Evolutionary conservation across 2,797 vertebrate genomes (phyloP).

Genomic region (Ctenopoma multispine): DNA sequence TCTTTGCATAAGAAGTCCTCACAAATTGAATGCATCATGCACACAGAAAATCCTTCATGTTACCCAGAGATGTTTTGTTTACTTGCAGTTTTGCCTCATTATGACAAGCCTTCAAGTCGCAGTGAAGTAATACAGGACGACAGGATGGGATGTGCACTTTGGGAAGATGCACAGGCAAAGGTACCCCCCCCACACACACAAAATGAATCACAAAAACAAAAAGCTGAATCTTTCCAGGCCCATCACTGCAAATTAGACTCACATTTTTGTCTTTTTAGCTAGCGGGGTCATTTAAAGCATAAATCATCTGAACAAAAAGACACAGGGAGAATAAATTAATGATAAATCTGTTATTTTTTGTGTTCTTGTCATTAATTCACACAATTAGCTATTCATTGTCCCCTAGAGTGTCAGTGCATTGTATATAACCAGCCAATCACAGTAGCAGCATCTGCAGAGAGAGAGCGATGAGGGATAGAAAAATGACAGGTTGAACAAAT

Average conservation of each 20-base stretch:
- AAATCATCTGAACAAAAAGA: conserved; percentile 45
- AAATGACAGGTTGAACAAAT: conserved; percentile 47
- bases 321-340: conserved; percentile 45
- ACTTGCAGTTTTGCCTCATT: conserved; percentile 53
- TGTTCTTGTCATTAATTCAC: conserved; percentile 66
- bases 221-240: conserved; percentile 42
- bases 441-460: conserved; percentile 44
- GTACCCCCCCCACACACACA: conserved; percentile 12
- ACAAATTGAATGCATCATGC: conserved; percentile 14
- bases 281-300: conserved; percentile 51
- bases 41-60: conserved; percentile 13
- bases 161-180: conserved; percentile 25
- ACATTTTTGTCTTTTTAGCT: conserved; percentile 13
- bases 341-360: conserved; percentile 42
- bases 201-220: conserved; percentile 44
- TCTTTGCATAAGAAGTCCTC: conserved; percentile 6
- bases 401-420: conserved; percentile 47
- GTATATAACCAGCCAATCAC: conserved; percentile 48
- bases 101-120: conserved; percentile 55
- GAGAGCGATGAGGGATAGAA: conserved; percentile 13
- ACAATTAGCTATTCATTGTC: conserved; percentile 66
- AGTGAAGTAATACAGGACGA: conserved; percentile 53
- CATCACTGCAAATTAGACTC: conserved; percentile 61
- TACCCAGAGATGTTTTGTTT: conserved; percentile 41
- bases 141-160: conserved; percentile 36